phyloP scores from a whole-genome alignment of 2,888 invertebrate genomes.

The Sturmia bella region DNA sequence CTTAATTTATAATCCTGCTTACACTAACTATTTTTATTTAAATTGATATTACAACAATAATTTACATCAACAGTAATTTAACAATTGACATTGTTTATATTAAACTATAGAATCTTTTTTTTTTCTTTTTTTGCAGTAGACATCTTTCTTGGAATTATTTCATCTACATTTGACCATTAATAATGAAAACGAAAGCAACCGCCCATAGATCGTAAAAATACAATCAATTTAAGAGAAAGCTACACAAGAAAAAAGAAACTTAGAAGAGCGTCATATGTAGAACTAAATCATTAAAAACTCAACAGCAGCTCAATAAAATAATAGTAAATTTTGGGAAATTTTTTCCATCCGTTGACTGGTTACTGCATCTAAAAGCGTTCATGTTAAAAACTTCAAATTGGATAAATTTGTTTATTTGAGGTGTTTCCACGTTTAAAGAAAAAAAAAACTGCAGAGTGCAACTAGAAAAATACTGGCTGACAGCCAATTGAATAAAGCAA shows the following conservation, averaged over 20 bases:
- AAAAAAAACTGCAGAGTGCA: not conserved
- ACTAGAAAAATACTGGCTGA: constrained; percentile 47
- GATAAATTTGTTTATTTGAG: constrained; percentile 66
- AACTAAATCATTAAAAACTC: constrained; percentile 30
- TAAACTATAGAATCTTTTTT: too few relatives aligned
- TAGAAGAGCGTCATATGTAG: not conserved
- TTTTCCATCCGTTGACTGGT: constrained; percentile 47
- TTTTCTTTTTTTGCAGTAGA: too few relatives aligned
- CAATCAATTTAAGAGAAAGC: not conserved
- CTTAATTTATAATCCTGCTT: too few relatives aligned
- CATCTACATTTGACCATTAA: too few relatives aligned
- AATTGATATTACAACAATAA: too few relatives aligned
- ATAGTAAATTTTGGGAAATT: constrained; percentile 55
- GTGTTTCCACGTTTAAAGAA: constrained; percentile 27
- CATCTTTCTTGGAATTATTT: too few relatives aligned
- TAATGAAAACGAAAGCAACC: not conserved
- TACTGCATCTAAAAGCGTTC: constrained; percentile 68
- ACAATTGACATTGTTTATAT: too few relatives aligned
- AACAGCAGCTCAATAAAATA: constrained; percentile 63
- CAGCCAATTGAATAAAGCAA: constrained; percentile 55
- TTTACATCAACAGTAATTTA: too few relatives aligned
- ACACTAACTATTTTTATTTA: too few relatives aligned
- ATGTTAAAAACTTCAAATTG: constrained; percentile 70
- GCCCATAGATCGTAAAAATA: too few relatives aligned
- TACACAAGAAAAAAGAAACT: not conserved